Percentiles rank a stretch among this genome's conserved stretches.
phyloP scores from a whole-genome alignment of 2,797 vertebrate genomes.

The Crenichthys baileyi region DNA sequence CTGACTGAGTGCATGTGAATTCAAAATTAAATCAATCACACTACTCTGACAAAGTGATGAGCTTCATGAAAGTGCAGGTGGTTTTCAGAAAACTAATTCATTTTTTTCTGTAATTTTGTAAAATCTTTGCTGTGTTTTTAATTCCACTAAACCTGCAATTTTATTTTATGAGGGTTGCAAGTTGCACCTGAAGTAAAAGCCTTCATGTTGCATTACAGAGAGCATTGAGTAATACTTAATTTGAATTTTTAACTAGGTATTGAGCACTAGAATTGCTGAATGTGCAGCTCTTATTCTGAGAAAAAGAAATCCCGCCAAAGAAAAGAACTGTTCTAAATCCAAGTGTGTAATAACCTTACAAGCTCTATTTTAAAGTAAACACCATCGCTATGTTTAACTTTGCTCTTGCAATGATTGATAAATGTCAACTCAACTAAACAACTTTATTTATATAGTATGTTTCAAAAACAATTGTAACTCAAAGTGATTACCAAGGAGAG shows the following conservation, averaged over 20 bases:
- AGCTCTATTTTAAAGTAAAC: too few relatives aligned
- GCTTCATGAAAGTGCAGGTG: not conserved
- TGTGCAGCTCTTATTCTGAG: conserved; percentile 7
- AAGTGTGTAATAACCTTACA: too few relatives aligned
- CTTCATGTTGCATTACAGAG: not conserved
- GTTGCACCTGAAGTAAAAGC: not conserved
- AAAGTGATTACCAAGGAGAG: too few relatives aligned
- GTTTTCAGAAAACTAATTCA: not conserved
- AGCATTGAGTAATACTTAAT: not conserved
- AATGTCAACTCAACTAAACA: too few relatives aligned
- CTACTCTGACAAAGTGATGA: not conserved
- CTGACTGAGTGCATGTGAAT: too few relatives aligned
- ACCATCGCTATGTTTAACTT: too few relatives aligned
- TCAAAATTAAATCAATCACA: not conserved
- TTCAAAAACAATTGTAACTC: too few relatives aligned
- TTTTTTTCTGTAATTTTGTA: not conserved
- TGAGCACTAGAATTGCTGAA: not conserved
- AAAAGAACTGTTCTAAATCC: conserved; percentile 8
- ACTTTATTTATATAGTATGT: too few relatives aligned
- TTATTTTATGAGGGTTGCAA: not conserved
- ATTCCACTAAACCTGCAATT: conserved; percentile 11
- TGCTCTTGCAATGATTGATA: too few relatives aligned
- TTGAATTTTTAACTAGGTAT: too few relatives aligned
- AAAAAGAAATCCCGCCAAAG: conserved; percentile 11
- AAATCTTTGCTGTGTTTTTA: conserved; percentile 15